Base-by-base conservation (phyloP, 1,140 invertebrate species). In the Drosophila tani region DNA sequence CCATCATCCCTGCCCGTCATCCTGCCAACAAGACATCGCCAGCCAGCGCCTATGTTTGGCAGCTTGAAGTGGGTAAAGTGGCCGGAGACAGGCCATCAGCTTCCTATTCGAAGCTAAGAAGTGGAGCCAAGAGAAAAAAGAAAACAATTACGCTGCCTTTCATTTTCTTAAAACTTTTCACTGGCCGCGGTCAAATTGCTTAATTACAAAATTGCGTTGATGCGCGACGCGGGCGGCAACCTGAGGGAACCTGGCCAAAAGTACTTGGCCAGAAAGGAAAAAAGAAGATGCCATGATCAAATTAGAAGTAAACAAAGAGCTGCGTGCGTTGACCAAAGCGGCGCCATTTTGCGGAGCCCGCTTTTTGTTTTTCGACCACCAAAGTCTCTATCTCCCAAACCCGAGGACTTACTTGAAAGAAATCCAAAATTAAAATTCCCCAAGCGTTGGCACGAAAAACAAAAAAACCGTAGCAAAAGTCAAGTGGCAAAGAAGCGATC, bases 301-400 rank as follows among this genome's bases (percentile, higher is more conserved):
- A 90, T 90, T 90, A 90, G 91, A 90, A 90, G 82, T 91, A 90
- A 90, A 90, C 85, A 90, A 90, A 90, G 82, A 70, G 85, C 80
- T 70, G 69, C 76, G 77, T 80, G 76, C 77, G 77, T 88, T 83
- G 80, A 83, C 80, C 83, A 90, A 75, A 73, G 85, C 85, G 85
- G 85, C 84, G 84, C 84, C 69, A 75, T 88, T 88, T 83, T 83
- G 60, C 68, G 84, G 76, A 77, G 71, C 49, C 76, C 51, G 47
- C 62, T 81, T 87, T 87, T 88, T 76, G 69, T 76, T 64, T 58
- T 59, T 55, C 35, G 46, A n/a, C 60, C 53, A 40, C 43, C 53
- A 46, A 41, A 57, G 35, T 24, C 55, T 45, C 9, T 14, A 27
- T n/a, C 19, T 3, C 27, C 21, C 14, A 15, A 51, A 29, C 49